Percentiles rank a stretch among this genome's conserved stretches.
Conservation (phyloP, 1,140 invertebrate species). For the Lepidurus arcticus region DNA sequence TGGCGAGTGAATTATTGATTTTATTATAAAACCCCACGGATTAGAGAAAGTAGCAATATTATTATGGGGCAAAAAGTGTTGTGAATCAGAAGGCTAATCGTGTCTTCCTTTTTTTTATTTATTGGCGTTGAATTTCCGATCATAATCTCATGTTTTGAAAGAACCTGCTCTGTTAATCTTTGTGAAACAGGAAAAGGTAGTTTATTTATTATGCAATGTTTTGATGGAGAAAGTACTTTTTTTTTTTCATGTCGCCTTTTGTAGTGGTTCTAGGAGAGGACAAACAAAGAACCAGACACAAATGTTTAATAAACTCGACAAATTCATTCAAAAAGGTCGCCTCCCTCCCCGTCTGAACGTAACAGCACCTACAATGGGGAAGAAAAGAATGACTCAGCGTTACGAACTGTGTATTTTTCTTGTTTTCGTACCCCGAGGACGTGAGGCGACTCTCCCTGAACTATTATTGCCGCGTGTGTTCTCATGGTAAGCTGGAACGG, state of each 20-base stretch:
- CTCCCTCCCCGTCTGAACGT: not conserved
- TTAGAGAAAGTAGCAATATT: not conserved
- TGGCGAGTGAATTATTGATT: conserved; percentile 21
- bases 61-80: not conserved
- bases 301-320: conserved; percentile 3
- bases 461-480: not conserved
- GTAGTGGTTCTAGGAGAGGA: not conserved
- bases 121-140: conserved; percentile 1
- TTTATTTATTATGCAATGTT: not conserved
- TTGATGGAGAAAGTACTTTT: not conserved
- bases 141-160: not conserved
- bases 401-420: not conserved
- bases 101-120: conserved; percentile 22
- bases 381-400: not conserved
- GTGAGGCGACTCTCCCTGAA: not conserved
- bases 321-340: not conserved
- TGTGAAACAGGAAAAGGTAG: not conserved
- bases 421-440: not conserved
- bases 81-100: not conserved
- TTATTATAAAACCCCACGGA: no score
- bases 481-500: not conserved
- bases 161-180: not conserved
- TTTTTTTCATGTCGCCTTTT: not conserved
- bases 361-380: not conserved
- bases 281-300: not conserved